A percentile compares a stretch with the other conserved stretches of the same genome.
Evolutionary conservation across 2,888 invertebrate species (phyloP).

Genomic region (Anaspis maculata): DNA sequence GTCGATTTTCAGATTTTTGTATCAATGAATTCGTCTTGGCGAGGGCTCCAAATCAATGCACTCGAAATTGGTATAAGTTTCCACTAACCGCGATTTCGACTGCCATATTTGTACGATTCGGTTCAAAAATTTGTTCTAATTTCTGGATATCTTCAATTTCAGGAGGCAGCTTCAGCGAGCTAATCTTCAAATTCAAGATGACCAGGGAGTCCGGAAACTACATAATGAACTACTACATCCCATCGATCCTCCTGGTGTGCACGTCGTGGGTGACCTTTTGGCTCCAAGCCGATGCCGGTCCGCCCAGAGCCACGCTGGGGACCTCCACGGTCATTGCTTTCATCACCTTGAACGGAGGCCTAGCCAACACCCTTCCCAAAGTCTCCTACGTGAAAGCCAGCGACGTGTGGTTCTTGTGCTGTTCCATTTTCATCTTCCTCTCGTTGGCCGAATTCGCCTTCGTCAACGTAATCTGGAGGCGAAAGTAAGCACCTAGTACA

Average conservation of each 20-base stretch:
- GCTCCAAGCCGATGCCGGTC: conserved; percentile 78
- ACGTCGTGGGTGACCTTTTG: conserved; percentile 88
- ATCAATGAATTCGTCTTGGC: too few relatives aligned
- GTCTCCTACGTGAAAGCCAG: conserved; percentile 86
- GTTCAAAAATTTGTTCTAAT: neutral
- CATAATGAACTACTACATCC: conserved; percentile 81
- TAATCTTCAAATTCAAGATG: conserved; percentile 70
- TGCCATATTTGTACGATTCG: too few relatives aligned
- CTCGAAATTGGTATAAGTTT: too few relatives aligned
- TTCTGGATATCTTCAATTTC: conserved; percentile 22
- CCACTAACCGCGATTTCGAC: too few relatives aligned
- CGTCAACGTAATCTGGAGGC: conserved; percentile 80
- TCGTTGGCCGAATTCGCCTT: conserved; percentile 83
- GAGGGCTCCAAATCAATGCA: too few relatives aligned
- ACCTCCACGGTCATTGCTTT: conserved; percentile 83
- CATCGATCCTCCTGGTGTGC: conserved; percentile 77
- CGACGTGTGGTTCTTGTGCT: conserved; percentile 83
- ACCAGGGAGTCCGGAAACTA: conserved; percentile 79
- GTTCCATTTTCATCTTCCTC: conserved; percentile 76
- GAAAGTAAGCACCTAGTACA: too few relatives aligned
- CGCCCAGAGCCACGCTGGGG: conserved; percentile 72
- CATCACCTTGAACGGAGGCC: conserved; percentile 77
- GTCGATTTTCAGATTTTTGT: too few relatives aligned
- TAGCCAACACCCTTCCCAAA: conserved; percentile 77
- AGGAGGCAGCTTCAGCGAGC: conserved; percentile 77